phyloP scores from a whole-genome alignment of 2,888 invertebrate species.

The Drosophila antonietae region DNA sequence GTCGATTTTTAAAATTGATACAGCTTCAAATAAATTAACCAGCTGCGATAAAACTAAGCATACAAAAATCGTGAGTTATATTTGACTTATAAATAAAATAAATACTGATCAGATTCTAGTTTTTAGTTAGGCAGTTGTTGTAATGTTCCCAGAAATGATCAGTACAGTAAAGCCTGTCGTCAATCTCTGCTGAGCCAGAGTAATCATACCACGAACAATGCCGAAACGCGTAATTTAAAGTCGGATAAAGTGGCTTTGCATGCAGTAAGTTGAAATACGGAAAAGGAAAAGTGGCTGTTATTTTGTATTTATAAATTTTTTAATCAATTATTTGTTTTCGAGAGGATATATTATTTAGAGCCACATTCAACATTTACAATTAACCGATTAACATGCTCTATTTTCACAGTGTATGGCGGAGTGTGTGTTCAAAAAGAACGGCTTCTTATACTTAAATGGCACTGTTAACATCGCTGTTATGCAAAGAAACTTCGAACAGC shows the following conservation, averaged over 20 bases:
- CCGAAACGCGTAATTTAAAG: constrained; percentile 29
- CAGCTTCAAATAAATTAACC: constrained; percentile 17
- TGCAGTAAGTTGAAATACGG: constrained; percentile 40
- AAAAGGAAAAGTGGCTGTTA: background rate
- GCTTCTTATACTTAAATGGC: constrained; percentile 52
- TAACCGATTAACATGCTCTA: background rate
- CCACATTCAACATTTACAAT: background rate
- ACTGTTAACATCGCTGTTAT: constrained; percentile 43
- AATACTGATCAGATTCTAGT: background rate
- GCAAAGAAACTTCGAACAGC: constrained; percentile 41
- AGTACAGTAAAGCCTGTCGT: constrained; percentile 45
- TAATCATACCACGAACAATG: constrained; percentile 35
- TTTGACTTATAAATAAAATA: background rate
- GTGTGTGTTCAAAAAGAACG: constrained; percentile 55
- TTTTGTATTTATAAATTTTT: background rate
- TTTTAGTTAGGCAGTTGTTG: constrained; percentile 52
- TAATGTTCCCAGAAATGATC: constrained; percentile 51
- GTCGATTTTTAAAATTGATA: constrained; percentile 2
- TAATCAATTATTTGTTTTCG: background rate
- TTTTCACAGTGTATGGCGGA: constrained; percentile 61
- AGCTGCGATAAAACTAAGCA: constrained; percentile 56
- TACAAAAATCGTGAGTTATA: constrained; percentile 51
- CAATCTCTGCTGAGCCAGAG: constrained; percentile 41
- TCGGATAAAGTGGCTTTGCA: constrained; percentile 55
- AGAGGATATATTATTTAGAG: background rate